Percentiles rank a stretch among this genome's conserved stretches.
phyloP scores from a whole-genome alignment of 2,888 invertebrate genomes.

The Hydrotaea cyrtoneurina region DNA sequence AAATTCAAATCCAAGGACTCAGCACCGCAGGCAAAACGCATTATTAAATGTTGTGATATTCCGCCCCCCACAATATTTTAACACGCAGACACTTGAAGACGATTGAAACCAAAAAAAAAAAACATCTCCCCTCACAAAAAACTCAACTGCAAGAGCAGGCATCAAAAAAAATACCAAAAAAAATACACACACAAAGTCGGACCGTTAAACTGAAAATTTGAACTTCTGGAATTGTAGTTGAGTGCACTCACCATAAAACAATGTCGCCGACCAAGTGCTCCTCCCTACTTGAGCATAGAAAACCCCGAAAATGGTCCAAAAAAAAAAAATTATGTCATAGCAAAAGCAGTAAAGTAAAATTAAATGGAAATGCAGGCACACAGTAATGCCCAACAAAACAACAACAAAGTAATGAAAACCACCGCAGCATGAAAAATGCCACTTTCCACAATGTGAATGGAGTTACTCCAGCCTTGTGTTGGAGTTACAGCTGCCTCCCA shows the following conservation, averaged over 20 bases:
- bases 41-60: slow-evolving; percentile 20
- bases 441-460: neutral
- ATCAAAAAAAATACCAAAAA: neutral
- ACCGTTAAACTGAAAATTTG: neutral
- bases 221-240: slow-evolving; percentile 9
- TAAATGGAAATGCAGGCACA: neutral
- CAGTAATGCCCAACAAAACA: neutral
- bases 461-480: neutral
- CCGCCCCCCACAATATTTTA: neutral
- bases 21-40: neutral
- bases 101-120: neutral
- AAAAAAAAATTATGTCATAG: no score
- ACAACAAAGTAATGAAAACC: neutral
- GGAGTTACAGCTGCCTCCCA: neutral
- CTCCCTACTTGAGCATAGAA: neutral
- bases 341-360: neutral
- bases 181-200: neutral
- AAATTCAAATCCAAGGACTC: neutral
- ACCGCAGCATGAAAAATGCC: neutral
- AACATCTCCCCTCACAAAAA: neutral
- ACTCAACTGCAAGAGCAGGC: neutral
- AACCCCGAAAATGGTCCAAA: neutral
- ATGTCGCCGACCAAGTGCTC: slow-evolving; percentile 34
- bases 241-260: slow-evolving; percentile 24
- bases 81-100: neutral